Conservation (phyloP, 2,113 vertebrate genomes). For the Potamarius usumacintae region DNA sequence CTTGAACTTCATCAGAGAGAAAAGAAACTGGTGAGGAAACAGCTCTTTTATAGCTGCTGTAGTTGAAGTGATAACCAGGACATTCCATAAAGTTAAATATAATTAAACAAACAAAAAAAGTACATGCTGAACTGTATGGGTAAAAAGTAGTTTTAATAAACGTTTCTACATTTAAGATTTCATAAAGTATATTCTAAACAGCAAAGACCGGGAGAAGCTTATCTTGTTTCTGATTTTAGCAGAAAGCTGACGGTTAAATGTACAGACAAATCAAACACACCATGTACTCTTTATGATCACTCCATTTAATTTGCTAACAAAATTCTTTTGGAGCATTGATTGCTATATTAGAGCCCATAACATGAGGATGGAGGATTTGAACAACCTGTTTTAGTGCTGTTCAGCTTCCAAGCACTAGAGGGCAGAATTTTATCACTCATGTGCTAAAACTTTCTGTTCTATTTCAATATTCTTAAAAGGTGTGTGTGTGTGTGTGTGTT, state of each 20-base stretch:
- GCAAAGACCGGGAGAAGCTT: not conserved
- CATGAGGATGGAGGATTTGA: not conserved
- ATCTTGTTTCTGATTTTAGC: not conserved
- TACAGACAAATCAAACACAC: not conserved
- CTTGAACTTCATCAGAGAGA: not conserved
- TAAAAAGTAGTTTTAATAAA: not conserved
- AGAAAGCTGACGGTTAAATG: not conserved
- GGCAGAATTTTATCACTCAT: not conserved
- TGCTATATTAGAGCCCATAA: not conserved
- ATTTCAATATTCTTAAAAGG: not conserved
- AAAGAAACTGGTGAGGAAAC: not conserved
- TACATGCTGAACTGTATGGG: not conserved
- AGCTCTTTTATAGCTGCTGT: not conserved
- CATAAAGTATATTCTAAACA: not conserved
- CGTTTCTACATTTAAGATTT: not conserved
- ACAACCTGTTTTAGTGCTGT: too few relatives aligned
- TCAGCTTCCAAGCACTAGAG: not conserved
- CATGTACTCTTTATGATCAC: not conserved
- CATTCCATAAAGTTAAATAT: not conserved
- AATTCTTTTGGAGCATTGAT: not conserved
- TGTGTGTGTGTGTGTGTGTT: too few relatives aligned
- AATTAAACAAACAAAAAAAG: not conserved
- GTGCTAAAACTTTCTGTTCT: not conserved
- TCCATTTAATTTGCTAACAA: not conserved
- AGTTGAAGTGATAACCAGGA: not conserved